Percentiles rank a stretch among this genome's conserved stretches.
These are phyloP conservation scores for Megaptera novaeangliae DNA, from an alignment of 2,113 vertebrate species.

Conservation along the genomic window DNA sequence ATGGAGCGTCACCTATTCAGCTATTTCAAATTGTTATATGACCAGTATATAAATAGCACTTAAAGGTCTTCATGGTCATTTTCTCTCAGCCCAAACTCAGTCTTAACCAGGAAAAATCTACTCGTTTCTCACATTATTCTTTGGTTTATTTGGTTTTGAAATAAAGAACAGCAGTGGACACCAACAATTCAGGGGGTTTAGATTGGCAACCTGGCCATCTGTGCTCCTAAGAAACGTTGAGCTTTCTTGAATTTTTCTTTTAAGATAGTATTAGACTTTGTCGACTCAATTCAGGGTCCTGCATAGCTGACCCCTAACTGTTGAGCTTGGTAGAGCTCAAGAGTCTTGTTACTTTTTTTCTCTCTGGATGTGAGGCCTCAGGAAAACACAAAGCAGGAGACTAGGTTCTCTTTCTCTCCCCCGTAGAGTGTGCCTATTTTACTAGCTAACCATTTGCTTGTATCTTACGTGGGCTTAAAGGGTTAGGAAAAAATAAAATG, in stretches of 20 bases:
- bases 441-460: background rate
- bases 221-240: background rate
- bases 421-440: no score
- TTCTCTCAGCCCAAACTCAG: background rate
- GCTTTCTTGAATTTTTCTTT: background rate
- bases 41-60: background rate
- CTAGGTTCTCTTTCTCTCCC: background rate
- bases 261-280: background rate
- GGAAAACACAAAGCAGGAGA: background rate
- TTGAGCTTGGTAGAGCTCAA: background rate
- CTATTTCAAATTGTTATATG: background rate
- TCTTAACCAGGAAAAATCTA: background rate
- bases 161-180: background rate
- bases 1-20: background rate
- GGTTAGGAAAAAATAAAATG: background rate
- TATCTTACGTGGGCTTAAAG: background rate
- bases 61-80: background rate
- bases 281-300: background rate
- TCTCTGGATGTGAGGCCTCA: background rate
- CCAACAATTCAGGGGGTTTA: background rate
- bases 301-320: background rate
- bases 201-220: background rate
- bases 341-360: background rate
- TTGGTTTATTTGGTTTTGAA: background rate
- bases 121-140: background rate